phyloP scores from a whole-genome alignment of 2,797 vertebrate genomes.

The Pipistrellus kuhlii region DNA sequence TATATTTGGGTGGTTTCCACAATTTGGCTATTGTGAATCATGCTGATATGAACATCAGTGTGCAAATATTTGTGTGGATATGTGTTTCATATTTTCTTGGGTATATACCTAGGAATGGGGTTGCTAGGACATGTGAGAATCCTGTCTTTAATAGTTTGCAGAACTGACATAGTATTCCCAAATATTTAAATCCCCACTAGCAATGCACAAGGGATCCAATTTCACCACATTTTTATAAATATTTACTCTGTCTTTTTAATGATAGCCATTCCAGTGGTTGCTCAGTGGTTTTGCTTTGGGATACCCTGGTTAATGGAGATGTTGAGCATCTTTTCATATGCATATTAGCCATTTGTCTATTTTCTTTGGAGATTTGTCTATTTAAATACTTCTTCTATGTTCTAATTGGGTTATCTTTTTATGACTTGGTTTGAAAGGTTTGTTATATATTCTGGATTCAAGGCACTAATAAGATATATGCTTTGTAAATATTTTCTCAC shows the following conservation, averaged over 20 bases:
- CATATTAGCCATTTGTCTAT: not conserved
- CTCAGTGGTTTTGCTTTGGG: not conserved
- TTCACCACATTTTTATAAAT: not conserved
- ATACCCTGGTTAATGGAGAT: not conserved
- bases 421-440: not conserved
- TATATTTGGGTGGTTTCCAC: not conserved
- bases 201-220: not conserved
- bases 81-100: not conserved
- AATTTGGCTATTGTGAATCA: not conserved
- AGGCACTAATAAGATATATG: not conserved
- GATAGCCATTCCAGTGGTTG: not conserved
- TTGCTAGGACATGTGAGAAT: not conserved
- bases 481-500: not conserved
- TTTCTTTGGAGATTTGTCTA: not conserved
- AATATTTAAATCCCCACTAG: not conserved
- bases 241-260: not conserved
- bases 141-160: not conserved
- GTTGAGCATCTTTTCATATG: not conserved
- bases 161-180: not conserved
- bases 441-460: not conserved
- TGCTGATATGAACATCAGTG: not conserved
- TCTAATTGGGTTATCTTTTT: not conserved
- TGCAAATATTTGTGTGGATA: not conserved
- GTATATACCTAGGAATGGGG: not conserved
- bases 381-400: constrained; percentile 3